Conservation (phyloP, 1,140 invertebrate genomes). For the Bombus breviceps region DNA sequence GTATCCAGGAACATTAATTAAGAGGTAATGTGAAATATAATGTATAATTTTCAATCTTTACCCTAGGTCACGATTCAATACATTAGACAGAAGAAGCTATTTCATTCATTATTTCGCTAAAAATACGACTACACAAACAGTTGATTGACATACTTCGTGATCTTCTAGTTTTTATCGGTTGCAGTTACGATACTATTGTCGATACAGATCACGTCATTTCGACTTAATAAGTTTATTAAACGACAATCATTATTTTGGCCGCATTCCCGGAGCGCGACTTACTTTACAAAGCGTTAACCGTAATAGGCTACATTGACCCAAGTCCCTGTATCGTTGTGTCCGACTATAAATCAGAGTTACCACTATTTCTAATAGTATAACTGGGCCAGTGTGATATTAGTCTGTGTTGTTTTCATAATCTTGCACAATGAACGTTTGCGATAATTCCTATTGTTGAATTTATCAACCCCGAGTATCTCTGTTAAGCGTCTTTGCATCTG, state of each 20-base stretch:
- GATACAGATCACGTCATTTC: conserved; percentile 55
- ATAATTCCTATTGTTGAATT: not conserved
- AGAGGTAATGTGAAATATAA: not conserved
- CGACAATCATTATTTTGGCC: conserved; percentile 77
- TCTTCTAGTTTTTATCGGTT: conserved; percentile 52
- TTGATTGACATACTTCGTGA: conserved; percentile 25
- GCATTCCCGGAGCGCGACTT: conserved; percentile 72
- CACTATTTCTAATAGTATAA: conserved; percentile 66
- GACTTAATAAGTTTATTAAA: conserved; percentile 73
- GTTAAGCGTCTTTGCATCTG: not conserved
- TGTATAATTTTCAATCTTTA: not conserved
- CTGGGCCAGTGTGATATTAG: conserved; percentile 18
- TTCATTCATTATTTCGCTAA: not conserved
- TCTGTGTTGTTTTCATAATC: not conserved
- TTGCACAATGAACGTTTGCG: not conserved
- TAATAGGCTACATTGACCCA: conserved; percentile 74
- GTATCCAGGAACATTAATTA: not conserved
- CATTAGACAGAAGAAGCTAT: not conserved
- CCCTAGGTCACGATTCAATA: not conserved
- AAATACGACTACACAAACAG: not conserved
- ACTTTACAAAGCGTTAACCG: conserved; percentile 70
- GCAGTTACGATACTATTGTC: conserved; percentile 10
- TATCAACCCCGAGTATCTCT: not conserved
- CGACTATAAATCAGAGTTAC: conserved; percentile 74
- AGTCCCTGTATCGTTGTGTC: conserved; percentile 57